Base-by-base conservation (phyloP, 1,140 invertebrate species). In the Sarcophaga bullata region DNA sequence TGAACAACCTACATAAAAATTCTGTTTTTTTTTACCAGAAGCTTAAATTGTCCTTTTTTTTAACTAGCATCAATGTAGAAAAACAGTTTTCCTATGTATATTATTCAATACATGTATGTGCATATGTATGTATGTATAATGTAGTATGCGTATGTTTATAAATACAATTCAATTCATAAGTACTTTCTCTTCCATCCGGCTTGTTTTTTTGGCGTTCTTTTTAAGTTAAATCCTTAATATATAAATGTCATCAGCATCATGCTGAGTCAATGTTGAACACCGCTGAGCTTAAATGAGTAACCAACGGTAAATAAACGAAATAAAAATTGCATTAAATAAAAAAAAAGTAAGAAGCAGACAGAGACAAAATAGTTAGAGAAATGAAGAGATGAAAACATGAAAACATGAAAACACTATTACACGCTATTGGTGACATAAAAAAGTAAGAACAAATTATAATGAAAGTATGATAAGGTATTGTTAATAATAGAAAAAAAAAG, bases 341-440 rank as follows among this genome's bases (percentile, higher is more conserved):
- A 72, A 25, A 6, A 5, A 25, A 72, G 62, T n/a, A 72, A 25
- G 62, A 25, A 25, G 37, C 8, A 72, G 37, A 19, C n/a, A 72
- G 73, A n/a, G 19, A 78, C n/a, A 50, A 78, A 50, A 68, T 37
- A 68, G 19, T 68, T 19, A 19, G 9, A 7, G 19, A 68, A 68
- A 68, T 7, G 19, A 6, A 9, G 17, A 62, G 7, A 62, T 62
- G 48, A 17, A 76, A 48, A 78, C 75, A 78, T 78, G 25, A 50
- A 19, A 78, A 78, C 75, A 78, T 78, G 75, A 78, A 78, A 78
- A 78, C 75, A 78, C 75, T 78, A 78, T 78, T 78, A 78, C n/a
- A 48, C 75, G 75, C 50, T 78, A 50, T 48, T 78, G 75, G 48
- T 78, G 75, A 78, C 75, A 78, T 19, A 49, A 78, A 78, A n/a